phyloP scores from a whole-genome alignment of 1,140 invertebrate genomes.

The Spodoptera litura region DNA sequence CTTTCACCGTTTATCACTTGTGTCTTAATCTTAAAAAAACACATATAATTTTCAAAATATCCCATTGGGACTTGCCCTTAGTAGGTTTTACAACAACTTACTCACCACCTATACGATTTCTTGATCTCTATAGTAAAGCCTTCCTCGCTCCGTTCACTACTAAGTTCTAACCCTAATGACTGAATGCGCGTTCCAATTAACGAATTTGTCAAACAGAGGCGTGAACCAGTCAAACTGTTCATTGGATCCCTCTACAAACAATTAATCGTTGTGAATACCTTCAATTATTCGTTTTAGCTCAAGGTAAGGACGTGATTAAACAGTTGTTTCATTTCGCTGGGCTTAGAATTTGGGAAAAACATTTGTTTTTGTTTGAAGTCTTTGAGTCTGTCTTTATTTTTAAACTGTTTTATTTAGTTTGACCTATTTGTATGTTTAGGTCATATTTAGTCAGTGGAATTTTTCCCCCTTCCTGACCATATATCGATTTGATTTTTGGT shows the following conservation, averaged over 20 bases:
- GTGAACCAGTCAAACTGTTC: slow-evolving; percentile 48
- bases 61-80: too few relatives aligned
- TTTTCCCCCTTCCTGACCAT: too few relatives aligned
- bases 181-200: slow-evolving; percentile 58
- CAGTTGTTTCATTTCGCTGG: background rate
- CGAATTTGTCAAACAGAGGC: slow-evolving; percentile 59
- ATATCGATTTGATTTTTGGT: too few relatives aligned
- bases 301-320: slow-evolving; percentile 35
- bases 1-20: too few relatives aligned
- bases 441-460: too few relatives aligned
- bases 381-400: background rate
- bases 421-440: too few relatives aligned
- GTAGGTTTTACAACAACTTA: too few relatives aligned
- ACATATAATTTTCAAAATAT: too few relatives aligned
- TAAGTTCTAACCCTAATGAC: slow-evolving; percentile 7
- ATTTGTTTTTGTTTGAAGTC: background rate
- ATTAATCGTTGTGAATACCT: slow-evolving; percentile 52
- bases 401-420: too few relatives aligned
- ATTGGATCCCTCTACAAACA: slow-evolving; percentile 51
- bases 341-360: background rate
- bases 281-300: slow-evolving; percentile 45
- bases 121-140: too few relatives aligned
- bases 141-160: background rate
- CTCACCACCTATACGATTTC: too few relatives aligned
- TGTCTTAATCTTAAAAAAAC: too few relatives aligned